Conservation (phyloP, 2,113 vertebrate genomes). For the Cyanoliseus patagonus region DNA sequence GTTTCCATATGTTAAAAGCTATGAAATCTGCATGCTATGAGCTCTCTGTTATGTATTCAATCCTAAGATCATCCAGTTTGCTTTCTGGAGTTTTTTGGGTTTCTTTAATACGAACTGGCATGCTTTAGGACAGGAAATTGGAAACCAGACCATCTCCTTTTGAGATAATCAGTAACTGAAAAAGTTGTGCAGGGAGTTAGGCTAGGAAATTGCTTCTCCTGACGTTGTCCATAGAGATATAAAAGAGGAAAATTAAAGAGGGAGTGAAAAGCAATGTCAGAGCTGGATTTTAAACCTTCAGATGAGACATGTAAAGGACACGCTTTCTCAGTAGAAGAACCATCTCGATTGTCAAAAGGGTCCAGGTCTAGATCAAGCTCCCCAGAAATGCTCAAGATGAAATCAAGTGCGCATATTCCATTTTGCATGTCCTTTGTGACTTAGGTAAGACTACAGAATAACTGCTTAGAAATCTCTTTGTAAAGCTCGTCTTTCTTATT, state of each 20-base stretch:
- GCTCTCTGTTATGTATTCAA: neutral
- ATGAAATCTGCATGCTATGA: neutral
- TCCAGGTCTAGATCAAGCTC: neutral
- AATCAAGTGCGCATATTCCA: neutral
- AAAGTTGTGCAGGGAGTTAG: neutral
- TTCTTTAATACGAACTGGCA: neutral
- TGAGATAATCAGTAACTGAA: neutral
- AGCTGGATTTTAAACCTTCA: neutral
- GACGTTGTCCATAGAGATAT: neutral
- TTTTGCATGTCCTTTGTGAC: neutral
- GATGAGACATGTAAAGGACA: neutral
- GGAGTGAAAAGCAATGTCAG: neutral
- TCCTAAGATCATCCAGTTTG: neutral
- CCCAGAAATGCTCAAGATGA: neutral
- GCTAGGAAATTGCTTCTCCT: neutral
- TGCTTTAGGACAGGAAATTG: neutral
- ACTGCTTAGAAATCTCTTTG: neutral
- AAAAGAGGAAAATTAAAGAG: neutral
- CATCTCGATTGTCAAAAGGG: neutral
- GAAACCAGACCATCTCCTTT: neutral
- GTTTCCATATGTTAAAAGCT: neutral
- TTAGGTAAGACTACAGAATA: neutral
- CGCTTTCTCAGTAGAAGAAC: neutral
- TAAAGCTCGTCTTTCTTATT: neutral
- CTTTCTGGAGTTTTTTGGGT: neutral